These are phyloP conservation scores for Drosophila niveifrons DNA, from an alignment of 2,888 invertebrate genomes.

Conservation along the genomic window DNA sequence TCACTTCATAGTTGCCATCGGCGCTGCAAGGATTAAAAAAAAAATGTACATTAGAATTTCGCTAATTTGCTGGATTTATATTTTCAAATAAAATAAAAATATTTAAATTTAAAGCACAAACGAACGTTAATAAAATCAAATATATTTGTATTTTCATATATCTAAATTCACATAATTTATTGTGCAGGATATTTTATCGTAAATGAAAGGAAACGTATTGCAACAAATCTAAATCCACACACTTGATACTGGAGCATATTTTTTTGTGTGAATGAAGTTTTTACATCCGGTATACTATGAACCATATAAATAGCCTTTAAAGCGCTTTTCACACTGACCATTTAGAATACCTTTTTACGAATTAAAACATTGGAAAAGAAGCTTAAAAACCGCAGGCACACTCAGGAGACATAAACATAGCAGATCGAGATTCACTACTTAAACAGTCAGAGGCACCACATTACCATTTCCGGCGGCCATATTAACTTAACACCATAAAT, in stretches of 20 bases:
- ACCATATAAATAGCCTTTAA: slow-evolving; percentile 6
- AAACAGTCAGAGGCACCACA: slow-evolving; percentile 44
- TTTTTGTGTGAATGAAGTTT: too few species aligned
- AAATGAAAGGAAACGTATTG: too few species aligned
- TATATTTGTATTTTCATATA: too few species aligned
- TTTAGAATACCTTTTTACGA: slow-evolving; percentile 7
- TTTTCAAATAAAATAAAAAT: too few species aligned
- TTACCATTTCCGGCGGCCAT: slow-evolving; percentile 72
- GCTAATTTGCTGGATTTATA: too few species aligned
- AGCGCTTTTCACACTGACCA: slow-evolving; percentile 1
- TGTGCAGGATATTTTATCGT: too few species aligned
- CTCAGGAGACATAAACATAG: slow-evolving; percentile 2
- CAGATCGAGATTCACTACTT: slow-evolving; percentile 9
- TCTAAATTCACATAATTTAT: too few species aligned
- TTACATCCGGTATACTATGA: background rate
- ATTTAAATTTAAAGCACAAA: too few species aligned
- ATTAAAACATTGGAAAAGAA: slow-evolving; percentile 20
- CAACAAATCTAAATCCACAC: too few species aligned
- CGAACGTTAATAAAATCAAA: too few species aligned
- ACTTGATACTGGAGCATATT: too few species aligned
- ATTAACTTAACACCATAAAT: slow-evolving; percentile 76
- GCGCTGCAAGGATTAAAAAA: slow-evolving; percentile 88
- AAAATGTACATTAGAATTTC: too few species aligned
- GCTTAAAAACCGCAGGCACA: slow-evolving; percentile 24
- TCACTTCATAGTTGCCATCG: slow-evolving; percentile 99